phyloP scores from a whole-genome alignment of 2,797 vertebrate species.

The Intellagama lesueurii region DNA sequence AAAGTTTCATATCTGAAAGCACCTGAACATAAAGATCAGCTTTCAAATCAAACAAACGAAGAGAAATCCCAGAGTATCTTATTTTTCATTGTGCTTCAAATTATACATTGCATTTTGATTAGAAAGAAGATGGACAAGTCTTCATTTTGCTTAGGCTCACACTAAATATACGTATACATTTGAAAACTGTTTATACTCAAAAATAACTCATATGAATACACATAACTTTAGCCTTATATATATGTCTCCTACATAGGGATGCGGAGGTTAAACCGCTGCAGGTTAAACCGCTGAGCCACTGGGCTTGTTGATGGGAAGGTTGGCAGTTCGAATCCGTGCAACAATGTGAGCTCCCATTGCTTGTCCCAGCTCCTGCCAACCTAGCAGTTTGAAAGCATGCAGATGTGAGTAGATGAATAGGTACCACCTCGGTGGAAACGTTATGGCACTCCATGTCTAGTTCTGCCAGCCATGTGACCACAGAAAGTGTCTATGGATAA shows the following conservation, averaged over 20 bases:
- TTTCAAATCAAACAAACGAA: conserved; percentile 25
- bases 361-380: too few species aligned
- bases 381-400: too few species aligned
- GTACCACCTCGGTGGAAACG: too few species aligned
- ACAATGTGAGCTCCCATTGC: too few species aligned
- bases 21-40: conserved; percentile 13
- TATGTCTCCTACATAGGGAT: conserved; percentile 63
- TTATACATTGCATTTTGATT: conserved; percentile 51
- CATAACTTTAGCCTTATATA: conserved; percentile 50
- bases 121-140: conserved; percentile 59
- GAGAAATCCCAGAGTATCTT: conserved; percentile 35
- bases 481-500: too few species aligned
- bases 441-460: too few species aligned
- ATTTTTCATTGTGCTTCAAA: conserved; percentile 35
- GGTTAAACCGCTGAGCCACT: too few species aligned
- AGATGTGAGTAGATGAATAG: too few species aligned
- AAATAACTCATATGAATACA: conserved; percentile 58
- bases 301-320: too few species aligned
- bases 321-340: too few species aligned
- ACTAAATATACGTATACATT: conserved; percentile 61
- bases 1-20: conserved; percentile 38
- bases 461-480: too few species aligned
- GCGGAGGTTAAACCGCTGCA: conserved; percentile 58
- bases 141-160: conserved; percentile 58
- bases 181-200: conserved; percentile 62